Conservation (phyloP, 30 jellyfish, hydroid and myxozoan genomes). For the Sanderia malayensis region DNA sequence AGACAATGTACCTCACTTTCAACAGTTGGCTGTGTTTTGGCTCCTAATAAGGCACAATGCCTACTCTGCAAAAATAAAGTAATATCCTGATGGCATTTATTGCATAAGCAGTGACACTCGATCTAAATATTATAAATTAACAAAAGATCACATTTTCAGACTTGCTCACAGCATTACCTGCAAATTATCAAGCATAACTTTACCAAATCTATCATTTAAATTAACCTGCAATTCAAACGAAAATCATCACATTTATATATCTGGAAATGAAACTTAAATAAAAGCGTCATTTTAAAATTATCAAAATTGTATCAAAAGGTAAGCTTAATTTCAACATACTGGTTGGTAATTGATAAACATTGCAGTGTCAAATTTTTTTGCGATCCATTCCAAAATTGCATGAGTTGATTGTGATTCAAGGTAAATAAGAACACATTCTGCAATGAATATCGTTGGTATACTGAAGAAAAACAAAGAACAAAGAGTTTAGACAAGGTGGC, state of each 20-base stretch:
- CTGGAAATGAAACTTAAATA: too few relatives aligned
- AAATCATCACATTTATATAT: too few relatives aligned
- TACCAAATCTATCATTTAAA: slow-evolving; percentile 84
- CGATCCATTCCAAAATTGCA: slow-evolving; percentile 53
- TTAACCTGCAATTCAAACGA: slow-evolving; percentile 59
- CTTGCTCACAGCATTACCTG: too few relatives aligned
- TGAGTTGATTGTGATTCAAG: slow-evolving; percentile 45
- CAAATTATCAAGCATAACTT: slow-evolving; percentile 83
- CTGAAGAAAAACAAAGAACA: slow-evolving; percentile 12
- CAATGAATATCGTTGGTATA: slow-evolving; percentile 80
- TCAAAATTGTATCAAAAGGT: neutral
- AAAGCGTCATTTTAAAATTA: too few relatives aligned
- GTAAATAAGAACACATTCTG: slow-evolving; percentile 87
- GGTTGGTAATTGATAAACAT: slow-evolving; percentile 86
- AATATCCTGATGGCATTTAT: too few relatives aligned
- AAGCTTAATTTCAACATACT: slow-evolving; percentile 8
- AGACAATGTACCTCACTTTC: slow-evolving; percentile 62
- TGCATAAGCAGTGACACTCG: too few relatives aligned
- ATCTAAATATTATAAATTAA: too few relatives aligned
- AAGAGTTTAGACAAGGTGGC: too few relatives aligned
- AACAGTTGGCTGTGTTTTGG: slow-evolving; percentile 59
- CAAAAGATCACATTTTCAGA: too few relatives aligned
- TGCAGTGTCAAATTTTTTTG: slow-evolving; percentile 61
- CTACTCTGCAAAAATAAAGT: slow-evolving; percentile 49
- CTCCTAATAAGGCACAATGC: slow-evolving; percentile 82